Conservation (phyloP, 2,113 vertebrate species). For the Nycticorax nycticorax region DNA sequence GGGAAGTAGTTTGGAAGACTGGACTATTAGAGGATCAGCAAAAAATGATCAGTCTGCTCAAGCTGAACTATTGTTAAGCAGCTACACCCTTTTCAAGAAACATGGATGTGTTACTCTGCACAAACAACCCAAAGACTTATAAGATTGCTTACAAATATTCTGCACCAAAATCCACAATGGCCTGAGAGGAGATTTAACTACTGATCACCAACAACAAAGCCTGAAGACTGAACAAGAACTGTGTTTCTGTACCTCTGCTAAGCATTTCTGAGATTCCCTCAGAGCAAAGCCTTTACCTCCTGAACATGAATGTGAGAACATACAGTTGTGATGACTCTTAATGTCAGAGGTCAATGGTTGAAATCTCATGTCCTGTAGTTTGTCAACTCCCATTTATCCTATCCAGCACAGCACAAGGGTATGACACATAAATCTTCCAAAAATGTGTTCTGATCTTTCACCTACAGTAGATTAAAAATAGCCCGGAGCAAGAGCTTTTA, state of each 20-base stretch:
- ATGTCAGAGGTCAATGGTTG: conserved; percentile 45
- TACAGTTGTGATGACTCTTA: background rate
- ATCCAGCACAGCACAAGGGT: background rate
- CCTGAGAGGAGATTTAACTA: background rate
- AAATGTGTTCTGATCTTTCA: conserved; percentile 61
- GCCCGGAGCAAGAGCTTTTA: conserved; percentile 46
- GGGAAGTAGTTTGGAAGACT: background rate
- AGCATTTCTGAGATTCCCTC: background rate
- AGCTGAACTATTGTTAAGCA: background rate
- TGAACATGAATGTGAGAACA: background rate
- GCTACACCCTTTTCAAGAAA: background rate
- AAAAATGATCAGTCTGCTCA: background rate
- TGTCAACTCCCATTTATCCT: conserved; percentile 43
- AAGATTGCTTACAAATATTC: background rate
- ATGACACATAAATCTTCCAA: conserved; percentile 21
- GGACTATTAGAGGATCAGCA: background rate
- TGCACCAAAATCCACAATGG: background rate
- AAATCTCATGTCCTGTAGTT: background rate
- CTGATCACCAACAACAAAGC: background rate
- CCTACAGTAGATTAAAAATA: conserved; percentile 64
- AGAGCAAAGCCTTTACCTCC: conserved; percentile 1
- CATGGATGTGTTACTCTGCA: background rate
- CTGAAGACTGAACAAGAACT: background rate
- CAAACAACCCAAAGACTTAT: background rate
- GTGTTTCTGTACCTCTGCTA: background rate